Base-by-base conservation (phyloP, 2,888 invertebrate genomes). In the Andrena marginata region DNA sequence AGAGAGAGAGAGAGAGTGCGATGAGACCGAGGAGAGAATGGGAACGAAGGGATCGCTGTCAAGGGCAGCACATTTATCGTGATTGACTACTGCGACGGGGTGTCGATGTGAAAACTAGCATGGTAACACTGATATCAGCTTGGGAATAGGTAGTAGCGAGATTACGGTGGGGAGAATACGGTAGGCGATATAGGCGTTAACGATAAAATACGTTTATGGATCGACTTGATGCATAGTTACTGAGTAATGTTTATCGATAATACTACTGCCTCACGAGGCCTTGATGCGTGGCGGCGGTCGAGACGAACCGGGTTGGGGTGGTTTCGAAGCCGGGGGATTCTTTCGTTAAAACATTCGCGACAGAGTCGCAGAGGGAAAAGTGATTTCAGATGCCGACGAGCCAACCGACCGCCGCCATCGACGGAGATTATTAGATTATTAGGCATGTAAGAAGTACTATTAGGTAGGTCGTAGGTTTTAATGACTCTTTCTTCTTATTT, bases 251-350 rank as follows among this genome's bases (percentile, higher is more conserved):
- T 72, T 80, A 90, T 90, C 87, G 87, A 89, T 91, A 89, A 92
- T 89, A 88, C 86, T 92, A 93, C 92, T 93, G 94, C 94, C 94
- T 93, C 91, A 91, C 93, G 92, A 93, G 94, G 93, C 93, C 93
- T 94, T 93, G 92, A 92, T 91, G 87, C 85, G 89, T 92, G 92
- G 85, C 90, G 92, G 87, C 90, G 91, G 89, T 87, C 84, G 82
- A 59, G 49, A 86, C 79, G 74, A 77, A 71, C 16, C 54, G 51
- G n/a, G 7, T n/a, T n/a, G 4, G 23, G 10, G 23, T 20, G 62
- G 78, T 35, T 26, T 13, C 29, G 62, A 56, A 62, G 16, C 23
- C 79, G 16, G 42, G 42, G 72, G 80, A 20, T 62, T 67, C 64
- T 54, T 54, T 54, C 54, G 20, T 54, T 54, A n/a, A 16, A 64